Base-by-base conservation (phyloP, 2,797 vertebrate genomes). In the Sebastolobus altivelis region DNA sequence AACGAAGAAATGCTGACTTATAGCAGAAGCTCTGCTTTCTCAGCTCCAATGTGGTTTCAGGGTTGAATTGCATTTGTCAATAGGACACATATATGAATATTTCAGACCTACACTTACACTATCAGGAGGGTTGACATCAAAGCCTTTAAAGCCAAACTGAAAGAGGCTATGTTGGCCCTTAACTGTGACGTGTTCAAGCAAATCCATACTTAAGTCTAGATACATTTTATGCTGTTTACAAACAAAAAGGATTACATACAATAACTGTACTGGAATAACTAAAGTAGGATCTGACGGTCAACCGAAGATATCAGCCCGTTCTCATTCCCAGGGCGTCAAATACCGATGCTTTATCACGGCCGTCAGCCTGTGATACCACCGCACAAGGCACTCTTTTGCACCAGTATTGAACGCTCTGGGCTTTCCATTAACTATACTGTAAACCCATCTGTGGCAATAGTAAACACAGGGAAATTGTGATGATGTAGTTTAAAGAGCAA, bases 41-140 rank as follows among this genome's bases (percentile, higher is more conserved):
- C 31, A 20, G 16, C 40, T 60, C 58, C n/a, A 14, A 5, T 76
- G 40, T 68, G 76, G 46, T 58, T 79, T 69, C 3, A 5, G 11
- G 66, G 27, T 31, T 73, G 6, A 72, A 63, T 31, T 69, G 10
- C 35, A 80, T 52, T 76, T 73, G 35, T 84, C 62, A 40, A 16
- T 29, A 27, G 59, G 9, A 70, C 16, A 65, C 35, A n/a, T 80
- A 6, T 4, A 38, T 55, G 70, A 72, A 66, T 54, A 70, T 66
- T 29, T 77, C 6, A 75, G 35, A 55, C 63, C 22, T 35, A 58
- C 6, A n/a, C 40, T 70, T 40, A 58, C 10, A 25, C 40, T 70
- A 40, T 70, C 9, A 56, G 65, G 22, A 75, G 8, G 29, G 31
- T 16, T 54, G 58, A 37, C n/a, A 54, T 73, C 46, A 62, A 54